Conservation (phyloP, 2,888 invertebrate species). For the Teleogryllus oceanicus region DNA sequence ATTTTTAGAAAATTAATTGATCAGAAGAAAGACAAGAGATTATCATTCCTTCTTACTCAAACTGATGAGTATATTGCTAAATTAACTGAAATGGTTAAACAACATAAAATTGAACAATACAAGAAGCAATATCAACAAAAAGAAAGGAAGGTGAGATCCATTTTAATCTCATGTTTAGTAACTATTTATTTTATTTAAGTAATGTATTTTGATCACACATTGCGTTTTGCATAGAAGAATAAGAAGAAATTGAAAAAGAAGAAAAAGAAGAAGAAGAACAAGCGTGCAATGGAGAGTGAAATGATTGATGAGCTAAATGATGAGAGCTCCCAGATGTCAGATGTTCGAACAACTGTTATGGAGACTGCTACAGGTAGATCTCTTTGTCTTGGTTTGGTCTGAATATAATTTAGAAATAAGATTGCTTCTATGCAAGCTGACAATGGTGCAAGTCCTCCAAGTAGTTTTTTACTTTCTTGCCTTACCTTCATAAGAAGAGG, state of each 20-base stretch:
- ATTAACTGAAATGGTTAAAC: conserved; percentile 54
- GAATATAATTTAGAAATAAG: too few species aligned
- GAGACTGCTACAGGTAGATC: conserved; percentile 39
- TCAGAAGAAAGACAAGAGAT: conserved; percentile 62
- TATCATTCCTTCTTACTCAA: conserved; percentile 59
- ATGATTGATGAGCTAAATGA: conserved; percentile 38
- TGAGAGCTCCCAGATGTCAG: conserved; percentile 40
- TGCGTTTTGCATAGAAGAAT: neutral
- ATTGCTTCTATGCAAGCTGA: too few species aligned
- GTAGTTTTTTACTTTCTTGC: too few species aligned
- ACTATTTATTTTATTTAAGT: neutral
- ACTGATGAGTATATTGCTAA: conserved; percentile 61
- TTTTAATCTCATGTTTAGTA: neutral
- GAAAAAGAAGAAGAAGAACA: conserved; percentile 35
- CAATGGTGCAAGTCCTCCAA: too few species aligned
- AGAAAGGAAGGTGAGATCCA: conserved; percentile 43
- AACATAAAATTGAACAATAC: conserved; percentile 52
- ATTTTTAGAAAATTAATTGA: conserved; percentile 56
- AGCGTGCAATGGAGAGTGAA: conserved; percentile 35
- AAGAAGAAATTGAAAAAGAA: conserved; percentile 22
- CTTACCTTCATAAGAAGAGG: too few species aligned
- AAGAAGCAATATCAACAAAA: conserved; percentile 50
- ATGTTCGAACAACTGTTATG: conserved; percentile 39
- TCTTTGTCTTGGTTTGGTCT: neutral
- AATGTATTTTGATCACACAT: neutral